These are phyloP conservation scores for Taeniopygia guttata DNA, from an alignment of 2,797 vertebrate species.

Conservation along the genomic window DNA sequence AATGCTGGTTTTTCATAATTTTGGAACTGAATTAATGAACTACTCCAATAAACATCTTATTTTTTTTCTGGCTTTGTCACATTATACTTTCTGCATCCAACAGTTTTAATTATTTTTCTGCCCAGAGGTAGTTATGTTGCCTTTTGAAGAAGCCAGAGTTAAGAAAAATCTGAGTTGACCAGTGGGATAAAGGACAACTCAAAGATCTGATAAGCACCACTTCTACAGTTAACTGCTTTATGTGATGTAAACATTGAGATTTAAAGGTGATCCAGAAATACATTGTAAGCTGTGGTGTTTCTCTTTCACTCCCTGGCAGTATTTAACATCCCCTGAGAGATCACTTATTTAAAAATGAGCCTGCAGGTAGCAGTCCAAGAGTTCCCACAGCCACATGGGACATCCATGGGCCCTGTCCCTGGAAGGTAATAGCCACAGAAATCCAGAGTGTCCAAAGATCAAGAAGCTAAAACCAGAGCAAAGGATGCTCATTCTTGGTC, in stretches of 20 bases:
- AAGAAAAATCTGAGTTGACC: not conserved
- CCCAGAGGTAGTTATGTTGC: not conserved
- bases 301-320: not conserved
- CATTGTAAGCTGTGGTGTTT: not conserved
- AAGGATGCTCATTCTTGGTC: not conserved
- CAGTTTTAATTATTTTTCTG: not conserved
- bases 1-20: not conserved
- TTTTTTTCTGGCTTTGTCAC: not conserved
- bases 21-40: not conserved
- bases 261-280: constrained; percentile 36
- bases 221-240: not conserved
- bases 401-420: not conserved
- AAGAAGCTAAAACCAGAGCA: not conserved
- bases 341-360: not conserved
- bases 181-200: not conserved
- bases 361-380: not conserved
- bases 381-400: not conserved
- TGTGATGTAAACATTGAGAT: constrained; percentile 1
- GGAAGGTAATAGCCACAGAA: not conserved
- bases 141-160: not conserved
- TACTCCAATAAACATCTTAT: not conserved
- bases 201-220: not conserved
- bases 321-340: not conserved
- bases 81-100: not conserved
- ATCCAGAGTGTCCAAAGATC: not conserved